Percentiles rank a stretch among this genome's conserved stretches.
Evolutionary conservation across 2,797 vertebrate genomes (phyloP).

Genomic region (Chelon auratus): DNA sequence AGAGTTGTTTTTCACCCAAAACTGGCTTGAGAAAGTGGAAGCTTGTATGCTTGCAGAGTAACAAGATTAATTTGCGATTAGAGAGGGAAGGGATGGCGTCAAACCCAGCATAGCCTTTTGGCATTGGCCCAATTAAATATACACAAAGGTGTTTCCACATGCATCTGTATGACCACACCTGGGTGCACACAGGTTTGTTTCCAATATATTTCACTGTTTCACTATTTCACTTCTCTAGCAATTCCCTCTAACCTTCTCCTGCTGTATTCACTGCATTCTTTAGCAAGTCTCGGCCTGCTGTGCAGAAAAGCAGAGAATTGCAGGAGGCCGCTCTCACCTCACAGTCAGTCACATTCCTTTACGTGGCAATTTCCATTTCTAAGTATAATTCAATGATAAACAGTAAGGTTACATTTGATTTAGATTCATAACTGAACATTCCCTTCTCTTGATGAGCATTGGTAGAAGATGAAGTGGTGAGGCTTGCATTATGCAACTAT

Average conservation of each 20-base stretch:
- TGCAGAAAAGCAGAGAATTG: conserved; percentile 60
- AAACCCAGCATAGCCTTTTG: not conserved
- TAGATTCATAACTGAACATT: not conserved
- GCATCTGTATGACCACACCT: conserved; percentile 3
- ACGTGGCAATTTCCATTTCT: conserved; percentile 31
- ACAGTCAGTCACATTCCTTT: conserved; percentile 28
- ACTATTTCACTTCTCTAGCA: not conserved
- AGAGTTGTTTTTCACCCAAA: too few relatives aligned
- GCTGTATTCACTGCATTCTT: conserved; percentile 73
- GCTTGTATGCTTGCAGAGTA: not conserved
- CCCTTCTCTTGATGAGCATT: not conserved
- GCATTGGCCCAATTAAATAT: not conserved
- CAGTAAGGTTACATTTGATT: not conserved
- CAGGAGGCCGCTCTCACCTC: conserved; percentile 47
- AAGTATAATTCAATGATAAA: conserved; percentile 6
- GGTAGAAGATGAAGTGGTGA: not conserved
- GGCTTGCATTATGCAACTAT: not conserved
- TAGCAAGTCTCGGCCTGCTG: conserved; percentile 76
- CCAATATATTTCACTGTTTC: not conserved
- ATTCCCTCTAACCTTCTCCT: conserved; percentile 44
- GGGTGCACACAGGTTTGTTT: not conserved
- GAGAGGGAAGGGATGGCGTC: not conserved
- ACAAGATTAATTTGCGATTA: too few relatives aligned
- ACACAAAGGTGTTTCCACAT: not conserved
- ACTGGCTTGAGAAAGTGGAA: too few relatives aligned